Conservation (phyloP, 2,888 invertebrate genomes). For the Catocala nupta region DNA sequence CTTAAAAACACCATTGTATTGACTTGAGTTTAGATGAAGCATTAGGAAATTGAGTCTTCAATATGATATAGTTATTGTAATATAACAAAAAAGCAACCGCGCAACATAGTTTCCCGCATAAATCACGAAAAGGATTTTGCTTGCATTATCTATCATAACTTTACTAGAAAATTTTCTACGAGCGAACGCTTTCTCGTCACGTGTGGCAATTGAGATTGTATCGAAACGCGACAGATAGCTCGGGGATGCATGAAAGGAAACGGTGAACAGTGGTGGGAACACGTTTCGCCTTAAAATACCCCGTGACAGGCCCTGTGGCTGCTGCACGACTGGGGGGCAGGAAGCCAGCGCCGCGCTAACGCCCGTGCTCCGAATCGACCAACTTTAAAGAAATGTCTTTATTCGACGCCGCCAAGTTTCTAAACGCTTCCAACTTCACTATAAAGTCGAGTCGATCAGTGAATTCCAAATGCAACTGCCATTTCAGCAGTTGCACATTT, state of each 20-base stretch:
- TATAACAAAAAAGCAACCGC: background rate
- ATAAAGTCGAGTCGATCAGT: constrained; percentile 19
- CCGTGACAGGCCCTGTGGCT: constrained; percentile 42
- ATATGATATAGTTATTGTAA: too few relatives aligned
- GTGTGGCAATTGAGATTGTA: constrained; percentile 51
- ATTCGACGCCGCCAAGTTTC: constrained; percentile 40
- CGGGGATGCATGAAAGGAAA: constrained; percentile 42
- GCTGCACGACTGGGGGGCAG: constrained; percentile 20
- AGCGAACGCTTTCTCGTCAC: constrained; percentile 39
- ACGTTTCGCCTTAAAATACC: constrained; percentile 52
- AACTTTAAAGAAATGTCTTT: constrained; percentile 57
- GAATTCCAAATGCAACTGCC: constrained; percentile 17
- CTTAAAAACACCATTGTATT: too few relatives aligned
- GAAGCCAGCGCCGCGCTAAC: constrained; percentile 26
- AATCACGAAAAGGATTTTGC: constrained; percentile 1
- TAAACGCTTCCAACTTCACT: constrained; percentile 44
- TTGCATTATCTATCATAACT: constrained; percentile 6
- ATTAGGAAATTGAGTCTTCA: too few relatives aligned
- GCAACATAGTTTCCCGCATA: background rate
- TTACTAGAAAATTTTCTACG: constrained; percentile 14
- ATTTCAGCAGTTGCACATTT: constrained; percentile 6
- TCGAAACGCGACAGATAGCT: constrained; percentile 50
- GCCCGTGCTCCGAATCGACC: constrained; percentile 49
- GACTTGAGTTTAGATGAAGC: too few relatives aligned
- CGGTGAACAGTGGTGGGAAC: constrained; percentile 34